phyloP scores from a whole-genome alignment of 2,888 invertebrate species.

The Hecatera dysodea region DNA sequence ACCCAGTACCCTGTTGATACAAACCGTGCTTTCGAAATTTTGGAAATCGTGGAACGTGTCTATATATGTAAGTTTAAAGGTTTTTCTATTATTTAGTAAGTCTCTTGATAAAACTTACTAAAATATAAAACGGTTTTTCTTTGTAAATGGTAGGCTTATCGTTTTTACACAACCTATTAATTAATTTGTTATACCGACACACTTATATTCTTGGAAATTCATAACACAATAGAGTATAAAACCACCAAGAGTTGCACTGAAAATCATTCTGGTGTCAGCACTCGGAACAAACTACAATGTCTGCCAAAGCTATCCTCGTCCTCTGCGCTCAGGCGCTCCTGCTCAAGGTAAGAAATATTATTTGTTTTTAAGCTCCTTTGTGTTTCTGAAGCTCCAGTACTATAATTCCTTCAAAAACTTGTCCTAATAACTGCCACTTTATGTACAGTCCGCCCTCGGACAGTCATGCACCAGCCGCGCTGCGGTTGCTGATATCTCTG shows the following conservation, averaged over 20 bases:
- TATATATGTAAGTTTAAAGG: too few species aligned
- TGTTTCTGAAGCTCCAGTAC: too few species aligned
- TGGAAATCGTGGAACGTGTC: not conserved
- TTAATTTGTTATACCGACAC: constrained; percentile 5
- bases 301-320: constrained; percentile 59
- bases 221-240: constrained; percentile 21
- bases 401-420: not conserved
- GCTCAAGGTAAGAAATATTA: constrained; percentile 8
- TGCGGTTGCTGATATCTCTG: constrained; percentile 36
- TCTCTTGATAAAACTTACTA: not conserved
- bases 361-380: not conserved
- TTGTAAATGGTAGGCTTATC: constrained; percentile 24
- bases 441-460: constrained; percentile 35
- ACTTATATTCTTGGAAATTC: constrained; percentile 6
- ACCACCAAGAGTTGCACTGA: not conserved
- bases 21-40: not conserved
- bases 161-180: constrained; percentile 3
- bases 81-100: too few species aligned
- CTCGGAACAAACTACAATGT: constrained; percentile 49
- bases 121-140: not conserved
- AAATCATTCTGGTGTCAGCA: constrained; percentile 5
- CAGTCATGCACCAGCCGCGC: constrained; percentile 36
- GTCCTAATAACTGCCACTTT: not conserved
- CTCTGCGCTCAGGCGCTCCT: constrained; percentile 17
- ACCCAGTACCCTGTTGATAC: not conserved